Evolutionary conservation across 2,888 invertebrate species (phyloP), one percentile per base, ranked within the genome.

Genomic region (Salpingus planirostris): DNA sequence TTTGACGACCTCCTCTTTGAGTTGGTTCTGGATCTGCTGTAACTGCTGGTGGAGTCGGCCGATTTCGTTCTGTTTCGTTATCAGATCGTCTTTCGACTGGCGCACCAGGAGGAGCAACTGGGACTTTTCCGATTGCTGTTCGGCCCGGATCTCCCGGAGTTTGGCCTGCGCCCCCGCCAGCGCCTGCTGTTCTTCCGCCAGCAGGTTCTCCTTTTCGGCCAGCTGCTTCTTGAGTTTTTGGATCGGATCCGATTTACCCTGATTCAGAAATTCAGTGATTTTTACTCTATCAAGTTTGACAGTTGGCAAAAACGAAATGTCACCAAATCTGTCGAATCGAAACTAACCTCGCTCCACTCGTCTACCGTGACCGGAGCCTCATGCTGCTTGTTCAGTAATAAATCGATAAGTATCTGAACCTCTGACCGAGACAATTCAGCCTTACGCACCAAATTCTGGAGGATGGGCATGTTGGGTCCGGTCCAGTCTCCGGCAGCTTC

Each of bases 321-420:
- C 21, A 21, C 8, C 8, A 8, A 21, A 21, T 7, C 21, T 8
- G 8, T 21, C 8, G 21, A 7, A 21, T 6, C 6, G 21, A 21
- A 8, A 21, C 6, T 48, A 64, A 79, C 78, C 73, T 88, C 87
- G 29, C 79, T 80, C 89, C 89, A 89, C 55, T 90, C 89, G 2
- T 85, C 79, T 55, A 83, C 78, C 44, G 79, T 72, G 14, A 63
- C 59, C 0, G 81, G 78, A 40, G 80, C 80, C 60, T 80, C 81
- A 60, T 86, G 80, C 62, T 90, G 90, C 60, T 89, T 89, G 68
- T 90, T 89, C 48, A 92, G 72, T 50, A 93, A 71, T 45, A 85
- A 78, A 63, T 93, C 90, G 48, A 91, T 90, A 33, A 92, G 74
- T 46, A 82, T 77, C 68, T 92, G 92, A 47, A 90, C 83, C 67